Evolutionary conservation across 2,113 vertebrate genomes (phyloP), one percentile per base, ranked within the genome.

Genomic region (Tragelaphus imberbis): DNA sequence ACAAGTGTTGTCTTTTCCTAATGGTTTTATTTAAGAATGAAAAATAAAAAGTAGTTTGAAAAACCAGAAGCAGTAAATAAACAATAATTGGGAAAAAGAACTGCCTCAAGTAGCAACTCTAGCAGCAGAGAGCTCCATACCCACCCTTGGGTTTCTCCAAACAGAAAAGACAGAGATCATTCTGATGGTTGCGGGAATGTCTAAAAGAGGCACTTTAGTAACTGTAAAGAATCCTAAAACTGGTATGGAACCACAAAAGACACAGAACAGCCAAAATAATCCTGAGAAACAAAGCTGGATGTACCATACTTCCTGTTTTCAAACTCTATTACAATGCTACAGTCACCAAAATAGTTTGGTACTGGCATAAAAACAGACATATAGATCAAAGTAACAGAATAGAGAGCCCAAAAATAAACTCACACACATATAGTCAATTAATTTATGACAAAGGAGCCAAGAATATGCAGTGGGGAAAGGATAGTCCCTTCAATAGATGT

Each of bases 31-130:
- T 95, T 86, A 92, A 95, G 63, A 95, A 93, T 36, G 44, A 84
- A 90, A 95, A 87, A 65, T 13, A 28, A 88, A 58, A 89, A 95
- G 40, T 15, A 90, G 44, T 84, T 95, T 33, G 87, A 97, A 49
- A 89, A 97, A 95, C 65, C 33, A 33, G 33, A 55, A 51, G 12
- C 15, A 23, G 44, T 56, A 90, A 92, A 55, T 93, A 98, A 59
- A 56, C 56, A 96, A 63, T 71, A 95, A 97, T n/a, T 65, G 16
- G 21, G 7, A 25, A 12, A 40, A 65, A 75, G 4, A 93, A 84
- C 2, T 71, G 58, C 12, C 79, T 95, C 33, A 87, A 84, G 30
- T 49, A 84, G 63, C 49, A 94, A 79, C 16, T 92, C 63, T 55
- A 44, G n/a, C 84, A 97, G n/a, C 53, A 92, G 5, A 91, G 47